phyloP scores from a whole-genome alignment of 2,797 vertebrate species.

The Chaetodon trifasciatus region DNA sequence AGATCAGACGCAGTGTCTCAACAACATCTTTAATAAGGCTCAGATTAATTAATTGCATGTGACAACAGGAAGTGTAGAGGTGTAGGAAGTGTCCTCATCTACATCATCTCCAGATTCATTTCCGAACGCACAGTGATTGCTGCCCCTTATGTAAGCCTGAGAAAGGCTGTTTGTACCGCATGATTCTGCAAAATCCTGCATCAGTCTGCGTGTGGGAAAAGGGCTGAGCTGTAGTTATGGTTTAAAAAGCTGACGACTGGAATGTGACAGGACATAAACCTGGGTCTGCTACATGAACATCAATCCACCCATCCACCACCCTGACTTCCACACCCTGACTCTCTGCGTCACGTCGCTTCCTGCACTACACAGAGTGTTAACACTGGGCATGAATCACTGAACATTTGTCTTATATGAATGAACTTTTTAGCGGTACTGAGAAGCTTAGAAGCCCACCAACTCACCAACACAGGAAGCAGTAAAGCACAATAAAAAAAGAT shows the following conservation, averaged over 20 bases:
- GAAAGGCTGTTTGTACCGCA: not conserved
- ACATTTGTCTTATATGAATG: not conserved
- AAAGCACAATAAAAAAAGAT: not conserved
- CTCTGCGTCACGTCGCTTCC: not conserved
- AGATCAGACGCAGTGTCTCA: not conserved
- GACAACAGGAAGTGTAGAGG: constrained; percentile 13
- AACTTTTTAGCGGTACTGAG: not conserved
- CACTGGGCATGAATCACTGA: not conserved
- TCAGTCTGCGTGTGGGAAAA: not conserved
- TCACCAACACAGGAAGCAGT: not conserved
- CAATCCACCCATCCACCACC: not conserved
- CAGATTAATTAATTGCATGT: constrained; percentile 20
- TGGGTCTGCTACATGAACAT: not conserved
- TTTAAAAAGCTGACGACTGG: not conserved
- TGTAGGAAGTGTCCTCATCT: constrained; percentile 20
- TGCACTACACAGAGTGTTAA: not conserved
- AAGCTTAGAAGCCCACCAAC: not conserved
- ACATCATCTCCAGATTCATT: constrained; percentile 30
- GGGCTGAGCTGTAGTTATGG: too few relatives aligned
- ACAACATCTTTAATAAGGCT: constrained; percentile 1
- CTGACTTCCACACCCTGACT: not conserved
- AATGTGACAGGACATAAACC: not conserved
- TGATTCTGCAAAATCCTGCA: not conserved
- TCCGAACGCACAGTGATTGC: constrained; percentile 5
- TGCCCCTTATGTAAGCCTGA: not conserved